phyloP scores from a whole-genome alignment of 2,888 invertebrate genomes.

The Chymomyza amoena region DNA sequence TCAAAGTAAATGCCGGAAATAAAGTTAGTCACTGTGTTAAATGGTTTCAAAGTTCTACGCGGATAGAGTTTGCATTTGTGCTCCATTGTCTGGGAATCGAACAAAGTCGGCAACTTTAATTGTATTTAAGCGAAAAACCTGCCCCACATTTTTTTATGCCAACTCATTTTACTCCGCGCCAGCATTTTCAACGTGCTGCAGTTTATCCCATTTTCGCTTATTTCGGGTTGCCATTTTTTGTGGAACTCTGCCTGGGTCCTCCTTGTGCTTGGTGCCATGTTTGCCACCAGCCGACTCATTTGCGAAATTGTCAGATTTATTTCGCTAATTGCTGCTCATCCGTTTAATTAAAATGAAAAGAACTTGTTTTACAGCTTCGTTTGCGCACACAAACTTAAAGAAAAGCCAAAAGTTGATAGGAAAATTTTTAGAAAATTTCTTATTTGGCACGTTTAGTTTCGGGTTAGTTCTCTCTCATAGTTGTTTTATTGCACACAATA shows the following conservation, averaged over 20 bases:
- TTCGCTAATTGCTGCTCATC: constrained; percentile 71
- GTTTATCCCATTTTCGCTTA: not conserved
- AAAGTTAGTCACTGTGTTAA: not conserved
- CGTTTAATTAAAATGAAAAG: constrained; percentile 71
- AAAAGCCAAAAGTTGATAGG: not conserved
- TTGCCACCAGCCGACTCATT: constrained; percentile 46
- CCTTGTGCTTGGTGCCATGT: not conserved
- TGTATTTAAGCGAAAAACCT: constrained; percentile 5
- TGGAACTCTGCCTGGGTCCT: not conserved
- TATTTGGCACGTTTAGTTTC: constrained; percentile 67
- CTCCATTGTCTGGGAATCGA: not conserved
- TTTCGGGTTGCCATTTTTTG: not conserved
- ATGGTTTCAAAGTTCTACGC: not conserved
- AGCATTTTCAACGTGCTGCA: not conserved
- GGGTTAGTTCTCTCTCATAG: not conserved
- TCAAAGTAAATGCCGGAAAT: not conserved
- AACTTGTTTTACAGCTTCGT: constrained; percentile 28
- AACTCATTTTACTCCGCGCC: not conserved
- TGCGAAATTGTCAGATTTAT: constrained; percentile 70
- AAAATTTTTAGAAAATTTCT: constrained; percentile 44
- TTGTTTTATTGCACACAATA: not conserved
- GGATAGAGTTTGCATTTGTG: not conserved
- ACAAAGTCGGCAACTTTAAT: not conserved
- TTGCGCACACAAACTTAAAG: not conserved
- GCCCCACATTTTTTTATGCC: not conserved